Conservation (phyloP, 2,797 vertebrate species). For the Lutjanus campechanus region DNA sequence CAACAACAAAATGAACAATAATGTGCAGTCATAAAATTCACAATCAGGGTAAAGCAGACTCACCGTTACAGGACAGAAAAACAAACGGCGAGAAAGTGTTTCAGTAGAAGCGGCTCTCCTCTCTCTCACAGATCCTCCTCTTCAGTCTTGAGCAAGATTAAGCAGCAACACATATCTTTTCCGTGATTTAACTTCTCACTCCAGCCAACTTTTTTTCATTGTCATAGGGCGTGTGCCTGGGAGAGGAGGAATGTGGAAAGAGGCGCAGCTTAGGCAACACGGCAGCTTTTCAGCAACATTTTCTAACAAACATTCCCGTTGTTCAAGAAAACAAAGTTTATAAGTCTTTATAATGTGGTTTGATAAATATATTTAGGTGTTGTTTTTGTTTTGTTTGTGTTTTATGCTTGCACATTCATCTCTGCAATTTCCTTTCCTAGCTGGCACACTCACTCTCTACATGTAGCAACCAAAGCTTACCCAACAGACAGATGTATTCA, state of each 20-base stretch:
- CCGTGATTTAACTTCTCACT: slow-evolving; percentile 82
- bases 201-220: slow-evolving; percentile 69
- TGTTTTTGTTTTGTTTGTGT: not conserved
- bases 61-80: slow-evolving; percentile 46
- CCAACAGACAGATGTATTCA: slow-evolving; percentile 48
- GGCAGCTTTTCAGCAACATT: slow-evolving; percentile 30
- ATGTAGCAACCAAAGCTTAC: slow-evolving; percentile 44
- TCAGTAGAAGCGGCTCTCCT: slow-evolving; percentile 31
- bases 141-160: slow-evolving; percentile 66
- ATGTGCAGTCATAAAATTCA: not conserved
- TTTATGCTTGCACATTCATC: not conserved
- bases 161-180: slow-evolving; percentile 80
- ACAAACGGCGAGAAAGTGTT: slow-evolving; percentile 26
- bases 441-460: slow-evolving; percentile 6
- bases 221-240: slow-evolving; percentile 85
- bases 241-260: slow-evolving; percentile 79
- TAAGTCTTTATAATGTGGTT: not conserved
- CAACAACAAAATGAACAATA: not conserved
- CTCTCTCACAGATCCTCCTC: slow-evolving; percentile 63
- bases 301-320: slow-evolving; percentile 25
- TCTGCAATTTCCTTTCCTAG: too few species aligned
- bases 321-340: not conserved
- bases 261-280: slow-evolving; percentile 72
- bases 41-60: slow-evolving; percentile 34
- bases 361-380: fast-evolving